Conservation (phyloP, 2,797 vertebrate species). For the Enteromius paludinosus region DNA sequence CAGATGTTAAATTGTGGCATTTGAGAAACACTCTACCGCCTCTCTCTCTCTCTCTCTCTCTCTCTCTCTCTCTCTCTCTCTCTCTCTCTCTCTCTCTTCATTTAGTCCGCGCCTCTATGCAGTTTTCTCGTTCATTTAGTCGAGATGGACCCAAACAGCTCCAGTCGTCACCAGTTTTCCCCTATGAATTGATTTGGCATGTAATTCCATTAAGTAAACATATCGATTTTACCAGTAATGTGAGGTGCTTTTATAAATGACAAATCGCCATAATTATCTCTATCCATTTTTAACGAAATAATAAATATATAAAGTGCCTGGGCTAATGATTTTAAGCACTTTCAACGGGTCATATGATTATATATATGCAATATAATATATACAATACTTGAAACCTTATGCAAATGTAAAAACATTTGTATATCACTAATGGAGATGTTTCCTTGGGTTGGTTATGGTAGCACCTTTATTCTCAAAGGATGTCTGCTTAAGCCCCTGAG, state of each 20-base stretch:
- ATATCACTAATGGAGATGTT: background rate
- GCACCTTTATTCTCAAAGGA: conserved; percentile 15
- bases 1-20: conserved; percentile 68
- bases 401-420: conserved; percentile 8
- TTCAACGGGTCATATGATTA: background rate
- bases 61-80: conserved; percentile 14
- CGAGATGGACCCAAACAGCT: conserved; percentile 11
- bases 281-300: conserved; percentile 20
- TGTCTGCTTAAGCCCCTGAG: background rate
- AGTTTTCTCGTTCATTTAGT: conserved; percentile 12
- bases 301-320: conserved; percentile 26
- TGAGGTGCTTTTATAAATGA: conserved; percentile 1
- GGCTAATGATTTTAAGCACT: background rate
- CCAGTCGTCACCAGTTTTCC: conserved; percentile 1
- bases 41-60: conserved; percentile 12
- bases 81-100: background rate
- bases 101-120: conserved; percentile 12
- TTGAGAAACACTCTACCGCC: conserved; percentile 33
- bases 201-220: conserved; percentile 11
- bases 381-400: background rate
- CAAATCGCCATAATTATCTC: conserved; percentile 17
- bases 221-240: background rate
- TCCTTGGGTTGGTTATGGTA: background rate
- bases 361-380: too few relatives aligned
- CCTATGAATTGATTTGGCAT: conserved; percentile 5